phyloP scores from a whole-genome alignment of 37 sponge, comb jelly and placozoan genomes.

The Spongilla lacustris region DNA sequence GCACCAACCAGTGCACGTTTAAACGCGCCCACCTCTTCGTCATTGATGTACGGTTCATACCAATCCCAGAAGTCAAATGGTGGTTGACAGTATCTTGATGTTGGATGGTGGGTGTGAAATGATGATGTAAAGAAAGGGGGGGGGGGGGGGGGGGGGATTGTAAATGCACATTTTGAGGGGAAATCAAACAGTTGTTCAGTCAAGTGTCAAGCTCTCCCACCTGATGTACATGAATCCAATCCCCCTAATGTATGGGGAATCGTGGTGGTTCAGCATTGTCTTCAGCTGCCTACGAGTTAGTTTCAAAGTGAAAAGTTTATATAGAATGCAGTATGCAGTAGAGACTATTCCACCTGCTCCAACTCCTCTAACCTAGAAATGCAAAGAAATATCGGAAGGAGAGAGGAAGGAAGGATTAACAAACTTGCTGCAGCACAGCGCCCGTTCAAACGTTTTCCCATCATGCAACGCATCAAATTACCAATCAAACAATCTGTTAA shows the following conservation, averaged over 20 bases:
- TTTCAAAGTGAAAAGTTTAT: constrained; percentile 96
- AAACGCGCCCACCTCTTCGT: constrained; percentile 96
- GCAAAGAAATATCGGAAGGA: not conserved
- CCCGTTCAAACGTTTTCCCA: not conserved
- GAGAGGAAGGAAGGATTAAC: not conserved
- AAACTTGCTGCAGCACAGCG: not conserved
- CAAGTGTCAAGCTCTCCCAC: constrained; percentile 41
- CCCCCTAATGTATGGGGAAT: constrained; percentile 94
- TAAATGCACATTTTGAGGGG: not conserved
- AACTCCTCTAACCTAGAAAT: constrained; percentile 93
- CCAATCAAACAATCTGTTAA: constrained; percentile 39
- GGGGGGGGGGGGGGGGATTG: not conserved
- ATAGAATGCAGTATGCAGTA: constrained; percentile 93
- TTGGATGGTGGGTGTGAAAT: not conserved
- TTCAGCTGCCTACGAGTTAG: constrained; percentile 95
- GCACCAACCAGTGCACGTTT: too few species aligned
- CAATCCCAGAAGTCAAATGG: constrained; percentile 94
- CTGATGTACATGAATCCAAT: constrained; percentile 97
- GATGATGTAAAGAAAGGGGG: not conserved
- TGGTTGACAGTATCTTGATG: constrained; percentile 91
- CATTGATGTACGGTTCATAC: constrained; percentile 94
- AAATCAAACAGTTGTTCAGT: not conserved
- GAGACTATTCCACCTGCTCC: constrained; percentile 98
- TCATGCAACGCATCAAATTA: constrained; percentile 22
- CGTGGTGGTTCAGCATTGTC: constrained; percentile 89